phyloP scores from a whole-genome alignment of 2,797 vertebrate species.

The Parotocinclus haroldoi region DNA sequence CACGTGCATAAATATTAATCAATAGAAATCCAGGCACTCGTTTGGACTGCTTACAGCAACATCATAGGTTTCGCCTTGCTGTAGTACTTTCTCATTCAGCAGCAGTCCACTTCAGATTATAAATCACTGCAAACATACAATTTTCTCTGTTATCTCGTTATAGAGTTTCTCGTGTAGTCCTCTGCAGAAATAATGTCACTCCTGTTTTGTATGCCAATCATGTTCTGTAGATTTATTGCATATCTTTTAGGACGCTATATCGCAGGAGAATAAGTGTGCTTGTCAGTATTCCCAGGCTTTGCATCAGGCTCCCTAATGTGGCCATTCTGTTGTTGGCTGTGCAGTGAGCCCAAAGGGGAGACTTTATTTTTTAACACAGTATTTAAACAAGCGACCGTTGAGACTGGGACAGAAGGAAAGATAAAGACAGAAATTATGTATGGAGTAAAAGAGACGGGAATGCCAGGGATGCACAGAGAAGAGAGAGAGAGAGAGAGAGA shows the following conservation, averaged over 20 bases:
- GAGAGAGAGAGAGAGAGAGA: slow-evolving; percentile 2
- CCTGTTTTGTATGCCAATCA: slow-evolving; percentile 32
- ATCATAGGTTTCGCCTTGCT: slow-evolving; percentile 42
- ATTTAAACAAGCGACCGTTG: slow-evolving; percentile 24
- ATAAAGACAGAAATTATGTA: neutral
- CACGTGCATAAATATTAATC: slow-evolving; percentile 38
- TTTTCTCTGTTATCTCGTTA: slow-evolving; percentile 35
- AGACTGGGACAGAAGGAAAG: neutral
- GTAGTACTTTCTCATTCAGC: slow-evolving; percentile 33
- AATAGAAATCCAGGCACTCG: slow-evolving; percentile 32
- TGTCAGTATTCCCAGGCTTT: slow-evolving; percentile 40
- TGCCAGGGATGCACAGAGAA: neutral
- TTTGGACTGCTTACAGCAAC: slow-evolving; percentile 38
- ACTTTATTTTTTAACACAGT: slow-evolving; percentile 34
- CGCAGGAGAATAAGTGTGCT: slow-evolving; percentile 21
- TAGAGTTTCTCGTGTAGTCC: slow-evolving; percentile 34
- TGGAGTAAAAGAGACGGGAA: neutral
- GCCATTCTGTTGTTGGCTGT: slow-evolving; percentile 42
- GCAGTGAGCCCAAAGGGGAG: slow-evolving; percentile 30
- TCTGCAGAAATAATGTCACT: slow-evolving; percentile 27
- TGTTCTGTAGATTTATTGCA: slow-evolving; percentile 33
- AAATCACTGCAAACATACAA: slow-evolving; percentile 34
- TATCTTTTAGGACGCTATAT: slow-evolving; percentile 33
- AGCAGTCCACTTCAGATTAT: slow-evolving; percentile 35
- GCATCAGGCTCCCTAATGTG: slow-evolving; percentile 34